Evolutionary conservation across 2,888 invertebrate genomes (phyloP).

Genomic region (Caenorhabditis drosophilae): DNA sequence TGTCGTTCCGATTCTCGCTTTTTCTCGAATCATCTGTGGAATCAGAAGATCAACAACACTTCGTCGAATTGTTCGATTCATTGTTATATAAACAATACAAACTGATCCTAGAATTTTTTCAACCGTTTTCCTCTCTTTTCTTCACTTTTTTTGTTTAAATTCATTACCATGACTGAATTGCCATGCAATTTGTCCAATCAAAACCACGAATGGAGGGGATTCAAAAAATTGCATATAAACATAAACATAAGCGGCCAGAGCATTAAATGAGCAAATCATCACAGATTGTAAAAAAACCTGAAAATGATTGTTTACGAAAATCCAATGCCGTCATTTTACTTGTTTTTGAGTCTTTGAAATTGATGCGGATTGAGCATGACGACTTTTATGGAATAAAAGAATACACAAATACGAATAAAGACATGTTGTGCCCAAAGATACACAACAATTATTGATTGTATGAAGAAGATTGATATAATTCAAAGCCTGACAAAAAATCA

Average conservation of each 20-base stretch:
- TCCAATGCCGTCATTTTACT: no score
- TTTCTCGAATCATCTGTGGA: slow-evolving; percentile 10
- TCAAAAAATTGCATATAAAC: slow-evolving; percentile 51
- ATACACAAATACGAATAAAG: slow-evolving; percentile 29
- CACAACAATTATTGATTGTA: slow-evolving; percentile 40
- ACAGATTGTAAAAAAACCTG: slow-evolving; percentile 42
- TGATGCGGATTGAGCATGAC: slow-evolving; percentile 19
- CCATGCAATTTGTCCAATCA: slow-evolving; percentile 47
- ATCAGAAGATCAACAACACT: slow-evolving; percentile 19
- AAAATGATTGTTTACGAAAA: no score
- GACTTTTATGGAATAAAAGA: slow-evolving; percentile 16
- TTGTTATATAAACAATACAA: slow-evolving; percentile 27
- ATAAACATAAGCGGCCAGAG: slow-evolving; percentile 43
- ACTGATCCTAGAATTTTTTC: slow-evolving; percentile 20
- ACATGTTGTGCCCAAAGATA: slow-evolving; percentile 31
- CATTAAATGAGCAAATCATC: slow-evolving; percentile 39
- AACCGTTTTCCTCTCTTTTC: no score
- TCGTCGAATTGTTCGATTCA: slow-evolving; percentile 24
- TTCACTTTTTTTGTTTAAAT: no score
- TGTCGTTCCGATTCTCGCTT: background rate
- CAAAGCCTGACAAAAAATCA: slow-evolving; percentile 8
- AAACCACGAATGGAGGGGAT: slow-evolving; percentile 25
- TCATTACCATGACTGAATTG: slow-evolving; percentile 45
- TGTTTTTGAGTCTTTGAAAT: slow-evolving; percentile 32
- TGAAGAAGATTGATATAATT: slow-evolving; percentile 25